These are phyloP conservation scores for Asbolus verrucosus DNA, from an alignment of 1,140 invertebrate species.

Conservation along the genomic window DNA sequence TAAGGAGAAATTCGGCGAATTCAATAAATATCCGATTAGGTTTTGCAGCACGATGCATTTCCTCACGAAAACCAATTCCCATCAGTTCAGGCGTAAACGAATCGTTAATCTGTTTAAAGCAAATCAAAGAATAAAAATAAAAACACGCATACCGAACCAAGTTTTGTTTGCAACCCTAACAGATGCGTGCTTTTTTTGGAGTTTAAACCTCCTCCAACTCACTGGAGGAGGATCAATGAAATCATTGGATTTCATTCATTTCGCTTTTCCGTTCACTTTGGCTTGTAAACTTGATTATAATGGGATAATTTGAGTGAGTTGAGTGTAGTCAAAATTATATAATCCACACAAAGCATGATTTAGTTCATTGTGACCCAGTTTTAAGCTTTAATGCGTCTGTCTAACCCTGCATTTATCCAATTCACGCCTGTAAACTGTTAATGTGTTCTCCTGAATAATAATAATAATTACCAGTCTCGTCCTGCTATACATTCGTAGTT, in stretches of 20 bases:
- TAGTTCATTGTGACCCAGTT: constrained; percentile 12
- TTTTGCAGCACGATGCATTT: constrained; percentile 21
- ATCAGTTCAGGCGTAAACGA: constrained; percentile 15
- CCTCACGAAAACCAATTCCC: constrained; percentile 5
- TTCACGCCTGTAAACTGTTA: neutral
- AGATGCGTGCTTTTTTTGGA: neutral
- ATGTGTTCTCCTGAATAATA: neutral
- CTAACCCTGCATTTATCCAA: constrained; percentile 22
- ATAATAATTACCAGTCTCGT: no score
- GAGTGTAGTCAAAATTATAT: constrained; percentile 4
- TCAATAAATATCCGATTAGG: constrained; percentile 33
- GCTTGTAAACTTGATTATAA: constrained; percentile 29
- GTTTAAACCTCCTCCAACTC: constrained; percentile 14
- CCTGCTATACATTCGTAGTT: no score
- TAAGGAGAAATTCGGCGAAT: constrained; percentile 12
- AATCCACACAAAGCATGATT: constrained; percentile 25
- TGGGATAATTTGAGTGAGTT: constrained; percentile 27
- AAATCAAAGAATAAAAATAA: constrained; percentile 13
- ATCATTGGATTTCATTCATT: constrained; percentile 28
- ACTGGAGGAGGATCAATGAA: no score
- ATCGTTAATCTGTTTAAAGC: constrained; percentile 33
- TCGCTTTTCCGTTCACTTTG: constrained; percentile 17
- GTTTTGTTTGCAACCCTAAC: constrained; percentile 9
- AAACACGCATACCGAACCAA: neutral
- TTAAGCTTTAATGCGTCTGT: constrained; percentile 11